phyloP scores from a whole-genome alignment of 2,797 vertebrate genomes.

The Chaunax sp. region DNA sequence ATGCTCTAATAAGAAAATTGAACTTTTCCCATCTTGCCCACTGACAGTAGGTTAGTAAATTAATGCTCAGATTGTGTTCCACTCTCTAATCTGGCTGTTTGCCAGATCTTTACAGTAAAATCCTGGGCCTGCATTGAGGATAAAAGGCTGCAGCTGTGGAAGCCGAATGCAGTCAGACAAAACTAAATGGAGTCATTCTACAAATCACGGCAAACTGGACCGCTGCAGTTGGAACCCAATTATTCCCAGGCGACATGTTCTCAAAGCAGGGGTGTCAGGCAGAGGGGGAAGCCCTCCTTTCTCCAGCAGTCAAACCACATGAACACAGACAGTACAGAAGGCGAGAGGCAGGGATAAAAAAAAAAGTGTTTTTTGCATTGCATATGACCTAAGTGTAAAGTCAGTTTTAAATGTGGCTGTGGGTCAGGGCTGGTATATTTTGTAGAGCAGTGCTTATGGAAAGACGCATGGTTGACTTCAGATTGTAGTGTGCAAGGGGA shows the following conservation, averaged over 20 bases:
- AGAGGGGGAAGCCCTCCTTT: slow-evolving; percentile 59
- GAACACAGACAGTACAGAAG: slow-evolving; percentile 27
- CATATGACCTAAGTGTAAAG: slow-evolving; percentile 42
- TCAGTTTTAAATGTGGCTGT: slow-evolving; percentile 39
- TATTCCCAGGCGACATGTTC: slow-evolving; percentile 74
- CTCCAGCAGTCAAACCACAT: slow-evolving; percentile 50
- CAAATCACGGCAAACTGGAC: slow-evolving; percentile 67
- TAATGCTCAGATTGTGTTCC: slow-evolving; percentile 35
- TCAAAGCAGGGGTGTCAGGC: slow-evolving; percentile 32
- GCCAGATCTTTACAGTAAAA: slow-evolving; percentile 59
- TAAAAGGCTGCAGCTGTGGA: slow-evolving; percentile 67
- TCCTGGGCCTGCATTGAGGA: slow-evolving; percentile 45
- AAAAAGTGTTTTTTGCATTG: slow-evolving; percentile 40
- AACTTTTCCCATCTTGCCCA: background rate
- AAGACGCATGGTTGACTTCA: slow-evolving; percentile 12
- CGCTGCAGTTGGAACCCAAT: slow-evolving; percentile 69
- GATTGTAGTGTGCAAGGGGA: background rate
- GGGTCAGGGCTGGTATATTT: slow-evolving; percentile 3
- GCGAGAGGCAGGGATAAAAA: slow-evolving; percentile 17
- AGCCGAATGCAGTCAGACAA: slow-evolving; percentile 63
- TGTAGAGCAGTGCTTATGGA: slow-evolving; percentile 14
- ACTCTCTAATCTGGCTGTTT: slow-evolving; percentile 46
- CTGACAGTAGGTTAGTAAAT: slow-evolving; percentile 37
- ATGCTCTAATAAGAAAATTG: background rate
- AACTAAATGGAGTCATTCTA: slow-evolving; percentile 72